Evolutionary conservation across 35 echinoderm and acorn worm species (phyloP).

Genomic region (Ophiothrix spiculata): DNA sequence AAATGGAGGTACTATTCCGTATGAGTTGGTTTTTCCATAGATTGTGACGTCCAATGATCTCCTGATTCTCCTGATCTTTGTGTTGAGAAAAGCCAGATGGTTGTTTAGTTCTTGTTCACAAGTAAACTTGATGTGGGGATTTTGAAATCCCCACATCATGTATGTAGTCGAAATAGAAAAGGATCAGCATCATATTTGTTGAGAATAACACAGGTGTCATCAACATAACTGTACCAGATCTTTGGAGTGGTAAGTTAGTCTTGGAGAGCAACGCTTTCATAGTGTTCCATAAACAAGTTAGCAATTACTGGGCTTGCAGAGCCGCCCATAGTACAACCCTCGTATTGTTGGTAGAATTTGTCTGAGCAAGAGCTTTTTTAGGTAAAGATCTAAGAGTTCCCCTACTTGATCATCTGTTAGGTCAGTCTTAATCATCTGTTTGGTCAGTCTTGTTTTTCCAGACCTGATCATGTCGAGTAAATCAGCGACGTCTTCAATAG

Average conservation of each 20-base stretch:
- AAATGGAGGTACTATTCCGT: neutral
- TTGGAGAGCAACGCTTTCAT: neutral
- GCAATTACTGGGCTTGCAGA: neutral
- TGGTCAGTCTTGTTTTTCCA: neutral
- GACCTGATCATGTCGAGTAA: neutral
- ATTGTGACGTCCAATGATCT: neutral
- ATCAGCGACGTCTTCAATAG: neutral
- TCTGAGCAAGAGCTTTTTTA: neutral
- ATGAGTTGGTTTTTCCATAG: neutral
- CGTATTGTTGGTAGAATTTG: neutral
- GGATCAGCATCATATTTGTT: neutral
- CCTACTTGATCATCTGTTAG: neutral
- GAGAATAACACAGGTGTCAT: neutral
- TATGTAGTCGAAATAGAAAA: neutral
- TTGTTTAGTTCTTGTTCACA: neutral
- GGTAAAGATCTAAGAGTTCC: neutral
- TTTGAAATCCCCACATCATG: too few species aligned
- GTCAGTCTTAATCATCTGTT: too few species aligned
- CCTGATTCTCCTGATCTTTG: neutral
- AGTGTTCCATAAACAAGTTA: slow-evolving; percentile 13
- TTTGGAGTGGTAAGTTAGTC: neutral
- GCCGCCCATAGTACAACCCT: neutral
- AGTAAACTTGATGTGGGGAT: neutral
- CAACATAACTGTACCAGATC: neutral
- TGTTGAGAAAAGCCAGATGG: neutral